phyloP scores from a whole-genome alignment of 2,797 vertebrate genomes.

The Spinibarbus caldwelli region DNA sequence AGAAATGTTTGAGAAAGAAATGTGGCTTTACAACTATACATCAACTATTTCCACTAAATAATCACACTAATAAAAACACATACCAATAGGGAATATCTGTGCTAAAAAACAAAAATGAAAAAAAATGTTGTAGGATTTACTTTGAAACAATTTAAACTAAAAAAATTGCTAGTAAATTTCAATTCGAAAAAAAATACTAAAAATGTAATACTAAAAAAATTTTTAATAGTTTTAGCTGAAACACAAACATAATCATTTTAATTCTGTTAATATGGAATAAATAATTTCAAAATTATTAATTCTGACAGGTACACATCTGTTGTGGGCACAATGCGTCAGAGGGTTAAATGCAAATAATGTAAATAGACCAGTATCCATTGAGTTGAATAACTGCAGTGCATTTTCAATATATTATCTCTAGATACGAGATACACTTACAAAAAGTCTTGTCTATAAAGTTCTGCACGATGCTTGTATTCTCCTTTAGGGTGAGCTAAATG shows the following conservation, averaged over 20 bases:
- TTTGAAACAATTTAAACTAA: no score
- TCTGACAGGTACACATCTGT: neutral
- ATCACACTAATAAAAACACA: neutral
- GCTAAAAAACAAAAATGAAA: no score
- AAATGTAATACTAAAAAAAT: neutral
- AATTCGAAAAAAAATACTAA: no score
- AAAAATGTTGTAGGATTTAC: no score
- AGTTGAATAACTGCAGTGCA: neutral
- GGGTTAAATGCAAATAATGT: no score
- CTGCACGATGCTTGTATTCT: slow-evolving; percentile 16
- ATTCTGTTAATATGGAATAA: neutral
- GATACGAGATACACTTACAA: neutral
- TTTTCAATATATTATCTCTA: no score
- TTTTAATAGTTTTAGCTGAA: neutral
- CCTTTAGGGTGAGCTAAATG: slow-evolving; percentile 47
- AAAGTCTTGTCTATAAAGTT: neutral
- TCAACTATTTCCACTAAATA: neutral
- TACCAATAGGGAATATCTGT: neutral
- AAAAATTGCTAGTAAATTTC: no score
- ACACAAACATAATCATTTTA: neutral
- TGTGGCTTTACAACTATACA: neutral
- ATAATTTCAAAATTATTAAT: neutral
- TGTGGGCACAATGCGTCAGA: neutral
- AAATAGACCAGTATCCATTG: no score
- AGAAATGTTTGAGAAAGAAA: neutral